Conservation (phyloP, 2,113 vertebrate species). For the Syngnathus typhle region DNA sequence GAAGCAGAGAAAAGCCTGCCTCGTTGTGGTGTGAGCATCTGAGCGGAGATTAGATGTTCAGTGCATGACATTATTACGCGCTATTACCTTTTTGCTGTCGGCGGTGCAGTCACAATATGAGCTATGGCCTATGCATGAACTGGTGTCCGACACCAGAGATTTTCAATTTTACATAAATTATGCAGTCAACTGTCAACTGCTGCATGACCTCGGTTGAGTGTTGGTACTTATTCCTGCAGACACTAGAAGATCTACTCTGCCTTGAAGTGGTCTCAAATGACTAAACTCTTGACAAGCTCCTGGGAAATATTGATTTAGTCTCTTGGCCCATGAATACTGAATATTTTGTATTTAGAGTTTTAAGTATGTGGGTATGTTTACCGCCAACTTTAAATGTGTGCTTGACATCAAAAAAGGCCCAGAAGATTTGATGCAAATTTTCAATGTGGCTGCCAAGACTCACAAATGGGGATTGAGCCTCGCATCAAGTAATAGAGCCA, state of each 20-base stretch:
- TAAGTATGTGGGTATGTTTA: conserved; percentile 20
- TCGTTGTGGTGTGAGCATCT: conserved; percentile 12
- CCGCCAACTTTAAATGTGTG: conserved; percentile 17
- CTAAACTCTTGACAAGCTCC: conserved; percentile 47
- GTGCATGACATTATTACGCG: conserved; percentile 39
- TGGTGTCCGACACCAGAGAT: conserved; percentile 52
- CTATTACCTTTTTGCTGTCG: conserved; percentile 37
- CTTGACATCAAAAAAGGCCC: conserved; percentile 34
- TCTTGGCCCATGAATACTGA: conserved; percentile 54
- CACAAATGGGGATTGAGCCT: conserved; percentile 56
- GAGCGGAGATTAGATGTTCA: conserved; percentile 19
- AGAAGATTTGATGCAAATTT: conserved; percentile 53
- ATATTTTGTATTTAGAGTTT: conserved; percentile 40
- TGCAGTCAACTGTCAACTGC: conserved; percentile 68
- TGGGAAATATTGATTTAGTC: conserved; percentile 45
- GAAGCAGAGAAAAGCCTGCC: conserved; percentile 3
- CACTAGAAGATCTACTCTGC: conserved; percentile 44
- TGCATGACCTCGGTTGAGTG: conserved; percentile 56
- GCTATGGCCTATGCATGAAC: conserved; percentile 52
- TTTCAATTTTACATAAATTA: conserved; percentile 69
- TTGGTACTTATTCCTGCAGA: conserved; percentile 52
- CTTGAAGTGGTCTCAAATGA: conserved; percentile 58
- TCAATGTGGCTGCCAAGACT: conserved; percentile 60
- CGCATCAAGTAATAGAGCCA: conserved; percentile 56
- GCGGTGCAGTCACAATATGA: conserved; percentile 30